Percentiles rank a stretch among this genome's conserved stretches.
Evolutionary conservation across 2,888 invertebrate species (phyloP).

Genomic region (Smittia sp.): DNA sequence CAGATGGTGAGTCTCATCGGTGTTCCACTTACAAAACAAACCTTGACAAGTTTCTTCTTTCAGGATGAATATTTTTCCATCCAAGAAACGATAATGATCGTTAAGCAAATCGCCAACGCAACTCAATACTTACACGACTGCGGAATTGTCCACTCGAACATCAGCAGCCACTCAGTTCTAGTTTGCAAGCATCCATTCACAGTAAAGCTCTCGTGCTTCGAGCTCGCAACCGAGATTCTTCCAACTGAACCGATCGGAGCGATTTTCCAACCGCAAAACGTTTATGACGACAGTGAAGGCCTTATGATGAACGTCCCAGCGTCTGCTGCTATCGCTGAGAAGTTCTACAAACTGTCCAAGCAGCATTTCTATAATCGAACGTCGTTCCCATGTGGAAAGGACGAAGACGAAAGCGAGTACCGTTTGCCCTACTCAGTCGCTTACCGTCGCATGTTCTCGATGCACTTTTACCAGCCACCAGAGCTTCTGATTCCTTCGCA

Average conservation of each 20-base stretch:
- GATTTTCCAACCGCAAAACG: conserved; percentile 4
- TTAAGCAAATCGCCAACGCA: conserved; percentile 55
- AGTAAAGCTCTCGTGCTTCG: conserved; percentile 55
- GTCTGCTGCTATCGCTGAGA: conserved; percentile 29
- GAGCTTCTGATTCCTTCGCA: conserved; percentile 42
- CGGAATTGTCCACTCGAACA: conserved; percentile 55
- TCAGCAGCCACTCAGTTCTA: conserved; percentile 54
- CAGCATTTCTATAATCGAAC: conserved; percentile 37
- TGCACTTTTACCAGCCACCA: conserved; percentile 44
- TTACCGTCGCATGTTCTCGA: conserved; percentile 43
- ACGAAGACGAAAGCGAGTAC: conserved; percentile 36
- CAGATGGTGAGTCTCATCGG: conserved; percentile 51
- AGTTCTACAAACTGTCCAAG: conserved; percentile 40
- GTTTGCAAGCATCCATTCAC: conserved; percentile 47
- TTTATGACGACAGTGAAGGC: neutral
- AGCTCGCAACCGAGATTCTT: conserved; percentile 45
- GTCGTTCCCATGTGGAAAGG: neutral
- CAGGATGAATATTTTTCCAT: conserved; percentile 53
- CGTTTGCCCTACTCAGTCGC: conserved; percentile 43
- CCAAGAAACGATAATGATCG: conserved; percentile 46
- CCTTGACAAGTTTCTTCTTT: conserved; percentile 31
- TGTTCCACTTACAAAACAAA: too few species aligned
- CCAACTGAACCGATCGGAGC: neutral
- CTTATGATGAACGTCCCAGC: neutral
- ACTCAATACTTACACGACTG: conserved; percentile 56